Base-by-base conservation (phyloP, 1,140 invertebrate species). In the Lasaia peninsularis region DNA sequence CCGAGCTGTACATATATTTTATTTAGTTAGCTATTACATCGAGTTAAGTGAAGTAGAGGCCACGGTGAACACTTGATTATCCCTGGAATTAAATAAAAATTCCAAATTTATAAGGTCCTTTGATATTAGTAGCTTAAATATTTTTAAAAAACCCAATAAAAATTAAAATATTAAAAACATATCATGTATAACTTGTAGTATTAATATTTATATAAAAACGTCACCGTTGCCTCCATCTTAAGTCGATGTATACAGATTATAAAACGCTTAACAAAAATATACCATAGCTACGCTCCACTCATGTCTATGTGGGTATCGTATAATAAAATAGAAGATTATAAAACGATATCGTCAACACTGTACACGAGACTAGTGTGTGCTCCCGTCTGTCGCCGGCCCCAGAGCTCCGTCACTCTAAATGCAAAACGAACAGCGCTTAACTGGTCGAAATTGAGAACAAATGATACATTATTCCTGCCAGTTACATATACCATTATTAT, bases 221-320 rank as follows among this genome's bases (percentile, higher is more conserved):
- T 40, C 16, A 16, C 10, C 37, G 16, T 40, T 16, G 37, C 37
- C 37, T 40, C 37, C 37, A 9, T 6, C 24, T 16, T 18, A 40
- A 40, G 37, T 16, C 16, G 37, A 18, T 8, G 14, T 40, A 40
- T 14, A 40, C 14, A 12, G 7, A 40, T 8, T 40, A 40, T 40
- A 40, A 81, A 76, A 80, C 71, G 71, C 73, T 78, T 77, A 83
- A 81, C 78, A 86, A 83, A 54, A 83, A 80, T 82, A 85, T 82
- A 81, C 69, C 64, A 73, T 74, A 80, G 70, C 82, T 81, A 80
- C 61, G 37, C 55, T 63, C 37, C 58, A 40, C 52, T 52, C 7
- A 12, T 2, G 49, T n/a, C n/a, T n/a, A n/a, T 53, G 35, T 11
- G 56, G 44, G 56, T 28, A 28, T 28, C 24, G 60, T 57, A 51